Percentiles rank a stretch among this genome's conserved stretches.
Conservation (phyloP, 2,888 invertebrate genomes). For the Belgica antarctica region DNA sequence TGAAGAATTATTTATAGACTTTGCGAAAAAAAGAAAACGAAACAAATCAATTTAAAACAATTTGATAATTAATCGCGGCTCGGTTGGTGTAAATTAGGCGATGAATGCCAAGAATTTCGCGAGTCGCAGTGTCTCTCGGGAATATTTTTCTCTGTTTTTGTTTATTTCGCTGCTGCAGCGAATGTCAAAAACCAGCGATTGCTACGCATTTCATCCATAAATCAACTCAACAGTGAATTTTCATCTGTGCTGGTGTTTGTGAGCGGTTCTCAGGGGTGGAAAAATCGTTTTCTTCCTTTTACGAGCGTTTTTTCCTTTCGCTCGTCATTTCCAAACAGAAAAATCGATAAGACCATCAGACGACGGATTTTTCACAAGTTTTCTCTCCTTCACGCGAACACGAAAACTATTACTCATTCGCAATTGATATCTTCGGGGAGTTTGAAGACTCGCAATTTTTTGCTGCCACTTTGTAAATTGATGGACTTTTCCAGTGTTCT, state of each 20-base stretch:
- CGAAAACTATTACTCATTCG: conserved; percentile 9
- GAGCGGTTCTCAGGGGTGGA: conserved; percentile 10
- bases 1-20: background rate
- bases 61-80: too few relatives aligned
- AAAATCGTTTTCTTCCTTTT: background rate
- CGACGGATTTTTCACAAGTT: background rate
- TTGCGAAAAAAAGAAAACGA: background rate
- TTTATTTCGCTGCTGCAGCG: background rate
- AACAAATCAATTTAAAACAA: conserved; percentile 5
- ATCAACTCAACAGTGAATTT: too few relatives aligned
- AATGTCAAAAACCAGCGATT: background rate
- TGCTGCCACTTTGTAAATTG: background rate
- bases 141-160: too few relatives aligned
- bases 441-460: background rate
- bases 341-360: conserved; percentile 33
- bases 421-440: background rate
- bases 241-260: background rate
- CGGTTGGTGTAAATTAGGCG: too few relatives aligned
- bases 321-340: conserved; percentile 7
- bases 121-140: too few relatives aligned
- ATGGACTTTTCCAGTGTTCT: too few relatives aligned
- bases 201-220: too few relatives aligned
- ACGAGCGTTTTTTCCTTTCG: conserved; percentile 9
- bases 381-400: background rate
- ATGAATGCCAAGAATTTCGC: too few relatives aligned